Percentiles rank a stretch among this genome's conserved stretches.
Evolutionary conservation across 2,797 vertebrate species (phyloP).

Genomic region (Chloroceryle amazona): DNA sequence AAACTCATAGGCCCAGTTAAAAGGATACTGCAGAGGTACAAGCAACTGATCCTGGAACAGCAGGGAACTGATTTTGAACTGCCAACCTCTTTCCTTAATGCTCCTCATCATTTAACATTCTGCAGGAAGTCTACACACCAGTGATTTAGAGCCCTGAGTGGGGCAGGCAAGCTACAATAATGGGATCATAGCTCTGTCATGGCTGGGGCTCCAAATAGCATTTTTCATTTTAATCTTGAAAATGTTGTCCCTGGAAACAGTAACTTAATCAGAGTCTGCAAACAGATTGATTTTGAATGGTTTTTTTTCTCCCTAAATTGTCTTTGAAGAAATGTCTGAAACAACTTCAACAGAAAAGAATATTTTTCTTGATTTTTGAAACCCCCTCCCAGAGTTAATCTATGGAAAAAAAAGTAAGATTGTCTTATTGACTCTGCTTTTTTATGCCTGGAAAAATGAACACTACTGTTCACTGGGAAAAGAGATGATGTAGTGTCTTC

Average conservation of each 20-base stretch:
- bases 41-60: neutral
- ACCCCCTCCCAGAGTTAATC: neutral
- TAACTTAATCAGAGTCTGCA: neutral
- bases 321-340: neutral
- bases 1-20: neutral
- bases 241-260: neutral
- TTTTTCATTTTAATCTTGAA: conserved; percentile 17
- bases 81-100: neutral
- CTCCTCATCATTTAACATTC: neutral
- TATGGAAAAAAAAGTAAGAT: neutral
- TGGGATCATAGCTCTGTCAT: neutral
- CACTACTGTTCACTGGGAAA: neutral
- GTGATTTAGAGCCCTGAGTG: neutral
- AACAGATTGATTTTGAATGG: neutral
- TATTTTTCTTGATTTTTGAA: neutral
- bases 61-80: neutral
- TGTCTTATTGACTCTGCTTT: neutral
- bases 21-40: neutral
- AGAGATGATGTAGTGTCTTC: neutral
- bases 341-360: neutral
- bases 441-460: neutral
- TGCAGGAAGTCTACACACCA: neutral
- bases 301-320: neutral
- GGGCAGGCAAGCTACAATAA: neutral
- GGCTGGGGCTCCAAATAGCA: neutral